Percentiles rank a stretch among this genome's conserved stretches.
phyloP scores from a whole-genome alignment of 2,113 vertebrate species.

The Ursus arctos region DNA sequence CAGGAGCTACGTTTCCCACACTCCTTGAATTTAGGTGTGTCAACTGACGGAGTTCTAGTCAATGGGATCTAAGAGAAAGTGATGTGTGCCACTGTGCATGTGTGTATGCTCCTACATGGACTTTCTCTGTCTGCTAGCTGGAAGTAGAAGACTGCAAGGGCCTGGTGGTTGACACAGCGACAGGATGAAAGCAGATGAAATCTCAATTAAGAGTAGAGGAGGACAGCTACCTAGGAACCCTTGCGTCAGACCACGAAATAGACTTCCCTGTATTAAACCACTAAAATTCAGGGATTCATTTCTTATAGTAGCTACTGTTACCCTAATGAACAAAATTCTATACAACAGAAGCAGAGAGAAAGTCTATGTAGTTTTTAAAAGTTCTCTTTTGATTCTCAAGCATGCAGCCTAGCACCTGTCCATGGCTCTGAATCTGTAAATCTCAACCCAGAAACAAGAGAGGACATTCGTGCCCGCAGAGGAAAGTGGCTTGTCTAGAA shows the following conservation, averaged over 20 bases:
- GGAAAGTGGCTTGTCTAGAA: background rate
- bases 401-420: background rate
- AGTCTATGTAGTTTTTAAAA: background rate
- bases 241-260: background rate
- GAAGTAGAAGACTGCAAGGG: background rate
- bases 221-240: background rate
- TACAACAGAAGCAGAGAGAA: background rate
- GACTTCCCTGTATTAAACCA: background rate
- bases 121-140: background rate
- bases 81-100: rapidly evolving
- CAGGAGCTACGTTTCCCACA: background rate
- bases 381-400: background rate
- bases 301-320: background rate
- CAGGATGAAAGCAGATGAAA: background rate
- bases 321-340: constrained; percentile 5
- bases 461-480: background rate
- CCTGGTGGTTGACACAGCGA: background rate
- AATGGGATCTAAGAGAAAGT: background rate
- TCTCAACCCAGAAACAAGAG: background rate
- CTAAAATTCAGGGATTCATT: background rate
- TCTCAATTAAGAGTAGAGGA: background rate
- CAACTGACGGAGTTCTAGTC: background rate
- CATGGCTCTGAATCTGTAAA: background rate
- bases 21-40: background rate
- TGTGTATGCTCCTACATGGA: rapidly evolving